Evolutionary conservation across 2,888 invertebrate genomes (phyloP).

Genomic region (Acrobasis suavella): DNA sequence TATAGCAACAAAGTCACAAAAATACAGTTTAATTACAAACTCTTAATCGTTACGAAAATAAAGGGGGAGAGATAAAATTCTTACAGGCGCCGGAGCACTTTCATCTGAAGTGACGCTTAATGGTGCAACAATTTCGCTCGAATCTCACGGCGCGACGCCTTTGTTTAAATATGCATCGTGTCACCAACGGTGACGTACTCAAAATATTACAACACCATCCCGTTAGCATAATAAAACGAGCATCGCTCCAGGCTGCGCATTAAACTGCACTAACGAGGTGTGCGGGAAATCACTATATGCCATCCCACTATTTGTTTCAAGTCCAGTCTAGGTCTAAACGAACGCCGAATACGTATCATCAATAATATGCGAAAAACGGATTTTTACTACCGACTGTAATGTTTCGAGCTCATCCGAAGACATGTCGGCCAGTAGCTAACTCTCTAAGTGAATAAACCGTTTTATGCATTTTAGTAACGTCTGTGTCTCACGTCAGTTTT

Average conservation of each 20-base stretch:
- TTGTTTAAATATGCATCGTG: slow-evolving; percentile 72
- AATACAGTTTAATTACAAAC: neutral
- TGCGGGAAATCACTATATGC: slow-evolving; percentile 52
- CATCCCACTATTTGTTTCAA: slow-evolving; percentile 38
- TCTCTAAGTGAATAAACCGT: no score
- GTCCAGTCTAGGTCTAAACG: neutral
- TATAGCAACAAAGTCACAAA: neutral
- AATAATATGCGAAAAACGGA: no score
- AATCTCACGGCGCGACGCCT: slow-evolving; percentile 52
- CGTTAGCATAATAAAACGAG: slow-evolving; percentile 76
- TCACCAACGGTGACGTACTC: slow-evolving; percentile 72
- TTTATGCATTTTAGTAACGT: no score
- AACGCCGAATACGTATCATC: neutral
- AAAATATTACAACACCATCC: slow-evolving; percentile 72
- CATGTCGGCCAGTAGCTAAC: no score
- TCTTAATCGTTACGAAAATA: slow-evolving; percentile 22
- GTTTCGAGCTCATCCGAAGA: no score
- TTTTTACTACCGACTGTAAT: no score
- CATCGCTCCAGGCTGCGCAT: slow-evolving; percentile 66
- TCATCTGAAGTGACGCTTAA: slow-evolving; percentile 57
- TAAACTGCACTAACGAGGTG: slow-evolving; percentile 67
- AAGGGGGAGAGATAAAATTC: slow-evolving; percentile 27
- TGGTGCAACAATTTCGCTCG: slow-evolving; percentile 59
- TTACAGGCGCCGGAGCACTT: slow-evolving; percentile 37
- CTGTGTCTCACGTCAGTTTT: no score